A percentile compares a stretch with the other conserved stretches of the same genome.
Conservation (phyloP, 2,797 vertebrate genomes). For the Garrulus glandarius region DNA sequence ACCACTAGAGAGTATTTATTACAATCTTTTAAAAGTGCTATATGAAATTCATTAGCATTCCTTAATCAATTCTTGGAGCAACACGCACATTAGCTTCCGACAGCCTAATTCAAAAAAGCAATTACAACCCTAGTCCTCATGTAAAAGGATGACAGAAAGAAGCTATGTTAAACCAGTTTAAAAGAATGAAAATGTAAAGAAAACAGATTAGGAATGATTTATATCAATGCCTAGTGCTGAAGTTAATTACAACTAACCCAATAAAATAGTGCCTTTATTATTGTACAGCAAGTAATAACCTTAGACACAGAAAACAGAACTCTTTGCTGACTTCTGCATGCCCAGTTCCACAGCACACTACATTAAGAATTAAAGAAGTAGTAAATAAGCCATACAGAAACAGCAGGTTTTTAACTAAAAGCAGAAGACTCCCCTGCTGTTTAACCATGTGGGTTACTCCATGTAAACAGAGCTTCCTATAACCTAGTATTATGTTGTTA, state of each 20-base stretch:
- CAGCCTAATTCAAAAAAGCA: slow-evolving; percentile 73
- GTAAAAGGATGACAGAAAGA: slow-evolving; percentile 70
- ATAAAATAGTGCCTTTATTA: slow-evolving; percentile 83
- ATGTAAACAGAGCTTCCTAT: slow-evolving; percentile 56
- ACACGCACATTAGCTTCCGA: slow-evolving; percentile 67
- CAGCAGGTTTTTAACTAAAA: slow-evolving; percentile 77
- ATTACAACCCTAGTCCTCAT: slow-evolving; percentile 64
- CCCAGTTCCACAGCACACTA: slow-evolving; percentile 73
- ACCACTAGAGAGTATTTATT: slow-evolving; percentile 39
- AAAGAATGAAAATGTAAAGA: slow-evolving; percentile 79
- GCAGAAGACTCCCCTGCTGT: slow-evolving; percentile 74
- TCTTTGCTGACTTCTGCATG: slow-evolving; percentile 73
- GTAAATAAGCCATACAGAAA: slow-evolving; percentile 78
- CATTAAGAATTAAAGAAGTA: slow-evolving; percentile 77
- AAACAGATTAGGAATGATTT: slow-evolving; percentile 82
- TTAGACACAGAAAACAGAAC: slow-evolving; percentile 72
- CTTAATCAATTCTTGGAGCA: slow-evolving; percentile 74
- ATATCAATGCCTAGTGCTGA: slow-evolving; percentile 78
- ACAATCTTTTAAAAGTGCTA: slow-evolving; percentile 68
- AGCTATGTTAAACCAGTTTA: slow-evolving; percentile 69
- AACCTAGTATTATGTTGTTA: slow-evolving; percentile 60
- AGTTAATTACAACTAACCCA: slow-evolving; percentile 84
- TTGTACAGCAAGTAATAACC: slow-evolving; percentile 79
- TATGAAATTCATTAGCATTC: slow-evolving; percentile 70
- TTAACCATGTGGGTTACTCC: slow-evolving; percentile 69